Evolutionary conservation across 2,888 invertebrate genomes (phyloP).

Genomic region (Gymnocheta viridis): DNA sequence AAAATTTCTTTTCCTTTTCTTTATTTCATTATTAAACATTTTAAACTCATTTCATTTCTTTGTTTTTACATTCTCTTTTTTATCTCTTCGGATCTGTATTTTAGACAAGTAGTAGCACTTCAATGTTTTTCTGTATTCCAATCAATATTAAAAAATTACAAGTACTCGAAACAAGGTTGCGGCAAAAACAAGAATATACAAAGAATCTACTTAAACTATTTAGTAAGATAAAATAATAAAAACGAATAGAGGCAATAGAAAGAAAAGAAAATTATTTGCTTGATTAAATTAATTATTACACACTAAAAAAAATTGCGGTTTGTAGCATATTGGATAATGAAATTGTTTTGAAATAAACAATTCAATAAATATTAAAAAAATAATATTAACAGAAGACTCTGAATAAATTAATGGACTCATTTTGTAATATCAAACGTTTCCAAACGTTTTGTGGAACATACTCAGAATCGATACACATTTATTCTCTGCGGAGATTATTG

Average conservation of each 20-base stretch:
- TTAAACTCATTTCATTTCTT: slow-evolving; percentile 18
- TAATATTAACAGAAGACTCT: not conserved
- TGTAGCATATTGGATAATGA: not conserved
- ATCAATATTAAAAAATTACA: slow-evolving; percentile 50
- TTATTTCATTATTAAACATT: slow-evolving; percentile 23
- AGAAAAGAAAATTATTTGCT: slow-evolving; percentile 12
- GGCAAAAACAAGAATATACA: not conserved
- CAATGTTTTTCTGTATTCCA: slow-evolving; percentile 28
- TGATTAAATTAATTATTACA: slow-evolving; percentile 33
- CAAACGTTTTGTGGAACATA: too few relatives aligned
- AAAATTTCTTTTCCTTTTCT: not conserved
- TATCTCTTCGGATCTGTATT: slow-evolving; percentile 1
- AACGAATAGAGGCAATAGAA: not conserved
- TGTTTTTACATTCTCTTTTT: not conserved
- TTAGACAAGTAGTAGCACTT: slow-evolving; percentile 56
- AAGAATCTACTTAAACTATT: slow-evolving; percentile 27
- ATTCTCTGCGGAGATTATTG: too few relatives aligned
- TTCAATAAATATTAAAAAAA: not conserved
- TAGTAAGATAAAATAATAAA: slow-evolving; percentile 1
- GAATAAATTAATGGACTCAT: not conserved
- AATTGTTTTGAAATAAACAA: not conserved
- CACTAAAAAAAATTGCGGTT: not conserved
- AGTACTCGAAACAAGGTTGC: slow-evolving; percentile 59
- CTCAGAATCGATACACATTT: too few relatives aligned
- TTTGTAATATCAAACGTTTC: too few relatives aligned